Evolutionary conservation across 2,888 invertebrate genomes (phyloP).

Genomic region (Polyommatus iphigenia): DNA sequence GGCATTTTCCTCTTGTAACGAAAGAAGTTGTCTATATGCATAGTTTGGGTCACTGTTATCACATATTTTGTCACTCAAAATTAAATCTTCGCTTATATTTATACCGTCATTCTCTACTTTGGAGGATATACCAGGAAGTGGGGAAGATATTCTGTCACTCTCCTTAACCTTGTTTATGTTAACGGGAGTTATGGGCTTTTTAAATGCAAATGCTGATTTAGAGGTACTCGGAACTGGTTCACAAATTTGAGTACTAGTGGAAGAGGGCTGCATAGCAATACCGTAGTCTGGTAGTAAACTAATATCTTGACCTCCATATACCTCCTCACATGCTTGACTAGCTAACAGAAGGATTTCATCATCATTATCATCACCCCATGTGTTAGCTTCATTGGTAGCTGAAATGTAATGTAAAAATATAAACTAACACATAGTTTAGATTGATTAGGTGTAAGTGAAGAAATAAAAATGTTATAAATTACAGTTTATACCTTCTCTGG

Average conservation of each 20-base stretch:
- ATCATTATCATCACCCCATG: constrained; percentile 74
- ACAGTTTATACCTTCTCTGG: constrained; percentile 52
- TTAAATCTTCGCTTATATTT: constrained; percentile 54
- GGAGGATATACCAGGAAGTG: constrained; percentile 62
- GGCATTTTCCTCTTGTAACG: constrained; percentile 65
- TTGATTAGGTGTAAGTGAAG: background rate
- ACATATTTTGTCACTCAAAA: constrained; percentile 60
- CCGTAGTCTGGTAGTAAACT: constrained; percentile 61
- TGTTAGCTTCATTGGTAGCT: constrained; percentile 50
- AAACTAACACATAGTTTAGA: background rate
- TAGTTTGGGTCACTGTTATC: constrained; percentile 58
- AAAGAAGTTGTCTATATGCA: constrained; percentile 59
- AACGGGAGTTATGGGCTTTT: constrained; percentile 56
- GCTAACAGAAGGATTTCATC: constrained; percentile 72
- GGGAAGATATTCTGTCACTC: constrained; percentile 64
- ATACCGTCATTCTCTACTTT: constrained; percentile 49
- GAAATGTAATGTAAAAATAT: background rate
- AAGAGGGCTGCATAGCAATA: constrained; percentile 61
- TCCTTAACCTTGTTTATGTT: constrained; percentile 58
- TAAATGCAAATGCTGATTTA: constrained; percentile 57
- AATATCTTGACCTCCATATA: constrained; percentile 49
- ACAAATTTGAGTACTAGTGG: constrained; percentile 65
- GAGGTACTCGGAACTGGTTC: constrained; percentile 57
- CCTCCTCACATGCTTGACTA: constrained; percentile 72
- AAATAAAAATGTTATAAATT: too few species aligned